phyloP scores from a whole-genome alignment of 2,797 vertebrate species.

The Meda fulgida region DNA sequence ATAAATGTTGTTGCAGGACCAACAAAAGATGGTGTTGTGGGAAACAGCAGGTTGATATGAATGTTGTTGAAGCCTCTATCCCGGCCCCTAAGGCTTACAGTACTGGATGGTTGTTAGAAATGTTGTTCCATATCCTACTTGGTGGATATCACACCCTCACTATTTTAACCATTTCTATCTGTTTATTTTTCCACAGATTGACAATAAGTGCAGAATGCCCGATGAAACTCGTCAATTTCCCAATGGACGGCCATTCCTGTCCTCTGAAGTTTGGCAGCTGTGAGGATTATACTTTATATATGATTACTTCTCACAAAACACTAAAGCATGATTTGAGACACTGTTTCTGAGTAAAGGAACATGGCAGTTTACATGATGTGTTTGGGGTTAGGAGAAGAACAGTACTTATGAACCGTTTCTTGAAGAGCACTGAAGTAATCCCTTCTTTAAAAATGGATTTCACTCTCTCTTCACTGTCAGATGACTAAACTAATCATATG shows the following conservation, averaged over 20 bases:
- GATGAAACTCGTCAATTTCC: slow-evolving; percentile 98
- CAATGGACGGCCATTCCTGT: slow-evolving; percentile 98
- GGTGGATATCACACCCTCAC: neutral
- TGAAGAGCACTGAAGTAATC: slow-evolving; percentile 36
- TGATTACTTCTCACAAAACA: neutral
- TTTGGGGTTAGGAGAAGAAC: neutral
- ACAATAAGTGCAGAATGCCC: slow-evolving; percentile 97
- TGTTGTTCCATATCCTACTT: neutral
- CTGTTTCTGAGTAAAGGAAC: neutral
- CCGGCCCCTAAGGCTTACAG: neutral
- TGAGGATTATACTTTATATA: slow-evolving; percentile 76
- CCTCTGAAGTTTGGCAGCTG: slow-evolving; percentile 99
- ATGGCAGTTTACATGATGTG: neutral
- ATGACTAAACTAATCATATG: neutral
- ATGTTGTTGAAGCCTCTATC: neutral
- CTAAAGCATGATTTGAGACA: neutral
- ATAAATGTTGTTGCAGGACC: slow-evolving; percentile 19
- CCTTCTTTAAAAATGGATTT: slow-evolving; percentile 31
- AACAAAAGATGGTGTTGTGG: neutral
- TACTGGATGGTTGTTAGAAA: neutral
- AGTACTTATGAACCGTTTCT: slow-evolving; percentile 3
- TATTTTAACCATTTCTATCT: neutral
- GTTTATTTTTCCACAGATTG: slow-evolving; percentile 77
- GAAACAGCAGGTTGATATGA: neutral
- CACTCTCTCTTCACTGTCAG: neutral